Conservation (phyloP, 2,113 vertebrate genomes). For the Ondatra zibethicus region DNA sequence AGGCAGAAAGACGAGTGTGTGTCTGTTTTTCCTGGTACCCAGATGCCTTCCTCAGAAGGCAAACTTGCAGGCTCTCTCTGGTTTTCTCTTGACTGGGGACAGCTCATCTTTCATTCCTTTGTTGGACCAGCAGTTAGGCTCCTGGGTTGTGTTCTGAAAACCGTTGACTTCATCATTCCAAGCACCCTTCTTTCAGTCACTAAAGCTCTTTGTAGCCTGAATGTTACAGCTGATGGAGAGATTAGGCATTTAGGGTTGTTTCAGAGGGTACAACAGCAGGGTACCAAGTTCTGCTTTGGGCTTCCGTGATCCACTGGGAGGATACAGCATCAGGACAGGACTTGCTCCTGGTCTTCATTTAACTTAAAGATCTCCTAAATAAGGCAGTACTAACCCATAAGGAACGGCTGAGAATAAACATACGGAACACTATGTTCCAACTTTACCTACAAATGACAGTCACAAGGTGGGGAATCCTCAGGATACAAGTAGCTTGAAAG, state of each 20-base stretch:
- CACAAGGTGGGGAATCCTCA: not conserved
- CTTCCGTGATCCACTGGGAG: accelerated
- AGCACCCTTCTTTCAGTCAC: not conserved
- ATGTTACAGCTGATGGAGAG: not conserved
- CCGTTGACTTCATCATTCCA: not conserved
- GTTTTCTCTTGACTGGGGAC: not conserved
- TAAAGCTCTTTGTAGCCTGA: not conserved
- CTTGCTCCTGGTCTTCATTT: not conserved
- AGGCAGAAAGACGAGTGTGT: not conserved
- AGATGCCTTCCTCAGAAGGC: not conserved
- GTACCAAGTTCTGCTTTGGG: accelerated
- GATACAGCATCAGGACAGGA: accelerated
- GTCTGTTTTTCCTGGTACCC: not conserved
- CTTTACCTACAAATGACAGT: not conserved
- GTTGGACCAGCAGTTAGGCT: not conserved
- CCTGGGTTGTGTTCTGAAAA: slow-evolving; percentile 27
- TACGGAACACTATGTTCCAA: not conserved
- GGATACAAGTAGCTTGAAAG: not conserved
- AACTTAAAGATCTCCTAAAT: not conserved
- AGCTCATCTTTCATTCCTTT: not conserved
- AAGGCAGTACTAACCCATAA: not conserved
- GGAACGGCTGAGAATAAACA: not conserved
- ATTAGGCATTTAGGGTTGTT: not conserved
- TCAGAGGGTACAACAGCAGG: not conserved
- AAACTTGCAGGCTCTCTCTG: not conserved